Percentiles rank a stretch among this genome's conserved stretches.
Evolutionary conservation across 2,113 vertebrate genomes (phyloP).

Genomic region (Meles meles): DNA sequence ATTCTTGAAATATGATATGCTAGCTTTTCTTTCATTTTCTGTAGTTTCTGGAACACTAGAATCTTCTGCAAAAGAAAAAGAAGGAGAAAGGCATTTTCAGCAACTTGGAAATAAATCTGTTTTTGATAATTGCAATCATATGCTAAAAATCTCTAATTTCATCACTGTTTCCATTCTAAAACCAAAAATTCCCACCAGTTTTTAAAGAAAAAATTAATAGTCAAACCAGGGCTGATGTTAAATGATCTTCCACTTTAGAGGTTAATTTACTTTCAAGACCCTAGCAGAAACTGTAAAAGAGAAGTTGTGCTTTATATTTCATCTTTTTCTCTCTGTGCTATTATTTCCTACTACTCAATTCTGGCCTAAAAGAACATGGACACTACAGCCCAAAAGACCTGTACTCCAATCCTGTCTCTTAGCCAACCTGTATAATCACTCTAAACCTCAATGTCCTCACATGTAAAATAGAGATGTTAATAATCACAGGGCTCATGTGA

Average conservation of each 20-base stretch:
- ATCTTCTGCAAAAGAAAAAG: conserved; percentile 68
- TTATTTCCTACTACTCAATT: background rate
- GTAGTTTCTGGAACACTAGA: conserved; percentile 82
- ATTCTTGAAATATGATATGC: conserved; percentile 74
- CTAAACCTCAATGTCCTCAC: background rate
- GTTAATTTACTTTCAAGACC: background rate
- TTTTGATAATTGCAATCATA: background rate
- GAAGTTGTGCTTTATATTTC: background rate
- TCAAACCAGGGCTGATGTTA: background rate
- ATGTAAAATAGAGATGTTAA: background rate
- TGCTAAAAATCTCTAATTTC: background rate
- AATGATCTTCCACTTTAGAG: conserved; percentile 2
- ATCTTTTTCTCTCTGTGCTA: background rate
- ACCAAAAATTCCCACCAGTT: background rate
- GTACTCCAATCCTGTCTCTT: background rate
- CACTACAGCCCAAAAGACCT: background rate
- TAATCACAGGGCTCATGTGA: background rate
- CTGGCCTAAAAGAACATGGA: background rate
- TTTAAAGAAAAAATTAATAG: conserved; percentile 11
- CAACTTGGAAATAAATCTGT: conserved; percentile 4
- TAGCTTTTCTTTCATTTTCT: conserved; percentile 76
- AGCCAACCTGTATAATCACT: background rate
- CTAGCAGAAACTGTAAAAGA: background rate
- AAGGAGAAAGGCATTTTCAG: conserved; percentile 54
- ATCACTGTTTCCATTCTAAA: background rate